These are phyloP conservation scores for Pseudochromis fuscus DNA, from an alignment of 2,797 vertebrate genomes.

Conservation along the genomic window DNA sequence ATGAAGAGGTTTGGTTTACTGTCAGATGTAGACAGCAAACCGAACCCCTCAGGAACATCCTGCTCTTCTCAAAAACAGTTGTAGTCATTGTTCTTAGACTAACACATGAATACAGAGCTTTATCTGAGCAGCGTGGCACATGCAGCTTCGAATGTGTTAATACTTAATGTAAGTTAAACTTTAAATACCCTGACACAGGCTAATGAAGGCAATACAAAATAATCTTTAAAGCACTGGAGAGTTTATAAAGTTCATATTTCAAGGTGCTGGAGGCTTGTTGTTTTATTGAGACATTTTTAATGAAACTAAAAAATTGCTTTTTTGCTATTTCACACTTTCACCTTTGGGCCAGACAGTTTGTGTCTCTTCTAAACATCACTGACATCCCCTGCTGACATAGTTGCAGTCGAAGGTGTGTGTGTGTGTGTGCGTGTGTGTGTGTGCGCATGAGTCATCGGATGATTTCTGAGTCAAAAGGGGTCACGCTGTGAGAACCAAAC, in stretches of 20 bases:
- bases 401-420: conserved; percentile 42
- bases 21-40: conserved; percentile 4
- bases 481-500: conserved; percentile 76
- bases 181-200: neutral
- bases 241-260: neutral
- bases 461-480: conserved; percentile 79
- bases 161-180: neutral
- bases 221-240: neutral
- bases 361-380: conserved; percentile 48
- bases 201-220: neutral
- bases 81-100: conserved; percentile 8
- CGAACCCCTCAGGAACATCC: neutral
- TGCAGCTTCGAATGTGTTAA: neutral
- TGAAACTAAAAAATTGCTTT: conserved; percentile 19
- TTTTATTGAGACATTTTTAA: conserved; percentile 24
- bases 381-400: conserved; percentile 57
- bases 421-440: conserved; percentile 28
- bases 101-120: neutral
- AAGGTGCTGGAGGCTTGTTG: conserved; percentile 11
- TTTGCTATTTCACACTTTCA: conserved; percentile 29
- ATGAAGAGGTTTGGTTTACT: neutral
- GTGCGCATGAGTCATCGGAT: conserved; percentile 60
- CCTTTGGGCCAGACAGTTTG: conserved; percentile 45
- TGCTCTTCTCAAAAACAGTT: neutral
- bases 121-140: neutral